These are phyloP conservation scores for Clepsis dumicolana DNA, from an alignment of 2,888 invertebrate species.

Conservation along the genomic window DNA sequence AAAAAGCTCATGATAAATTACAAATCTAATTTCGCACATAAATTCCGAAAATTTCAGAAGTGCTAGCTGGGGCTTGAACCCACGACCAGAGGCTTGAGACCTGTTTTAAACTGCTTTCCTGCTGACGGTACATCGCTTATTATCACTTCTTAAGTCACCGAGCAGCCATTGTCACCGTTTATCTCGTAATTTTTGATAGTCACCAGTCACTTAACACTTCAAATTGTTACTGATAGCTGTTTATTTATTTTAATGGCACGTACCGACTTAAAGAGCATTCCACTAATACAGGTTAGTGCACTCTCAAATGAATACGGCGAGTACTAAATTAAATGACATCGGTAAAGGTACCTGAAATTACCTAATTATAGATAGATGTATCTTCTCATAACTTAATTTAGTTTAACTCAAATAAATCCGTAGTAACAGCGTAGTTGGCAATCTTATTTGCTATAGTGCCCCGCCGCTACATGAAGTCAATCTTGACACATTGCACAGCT, in stretches of 20 bases:
- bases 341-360: slow-evolving; percentile 40
- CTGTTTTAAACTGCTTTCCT: slow-evolving; percentile 46
- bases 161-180: slow-evolving; percentile 74
- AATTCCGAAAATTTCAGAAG: too few relatives aligned
- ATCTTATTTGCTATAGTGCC: too few relatives aligned
- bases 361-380: slow-evolving; percentile 35
- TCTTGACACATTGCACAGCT: too few relatives aligned
- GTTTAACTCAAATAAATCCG: neutral
- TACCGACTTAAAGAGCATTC: slow-evolving; percentile 78
- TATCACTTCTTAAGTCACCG: slow-evolving; percentile 85
- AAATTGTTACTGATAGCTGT: slow-evolving; percentile 78
- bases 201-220: slow-evolving; percentile 84
- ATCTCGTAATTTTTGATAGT: slow-evolving; percentile 85
- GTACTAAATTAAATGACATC: slow-evolving; percentile 75
- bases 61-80: too few relatives aligned
- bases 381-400: slow-evolving; percentile 40
- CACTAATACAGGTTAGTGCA: slow-evolving; percentile 80
- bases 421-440: neutral
- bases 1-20: neutral
- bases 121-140: slow-evolving; percentile 66
- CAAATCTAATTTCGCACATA: too few relatives aligned
- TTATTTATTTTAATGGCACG: slow-evolving; percentile 83
- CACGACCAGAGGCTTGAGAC: too few relatives aligned
- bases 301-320: slow-evolving; percentile 82
- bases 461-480: too few relatives aligned